Conservation (phyloP, 2,888 invertebrate genomes). For the Halictus quadricinctus region DNA sequence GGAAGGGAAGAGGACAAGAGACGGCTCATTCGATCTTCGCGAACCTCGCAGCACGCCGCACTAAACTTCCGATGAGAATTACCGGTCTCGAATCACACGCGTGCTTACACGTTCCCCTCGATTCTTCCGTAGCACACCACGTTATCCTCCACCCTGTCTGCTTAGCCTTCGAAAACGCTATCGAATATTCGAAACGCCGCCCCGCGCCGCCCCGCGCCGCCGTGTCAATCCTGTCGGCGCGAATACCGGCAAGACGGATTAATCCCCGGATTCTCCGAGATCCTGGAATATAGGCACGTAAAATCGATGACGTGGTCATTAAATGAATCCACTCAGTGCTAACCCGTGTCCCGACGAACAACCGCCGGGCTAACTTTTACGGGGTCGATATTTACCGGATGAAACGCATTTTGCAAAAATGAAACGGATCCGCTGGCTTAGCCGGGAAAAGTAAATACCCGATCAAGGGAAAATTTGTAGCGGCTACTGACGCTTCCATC, state of each 20-base stretch:
- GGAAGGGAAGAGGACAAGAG: slow-evolving; percentile 1
- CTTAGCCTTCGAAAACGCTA: background rate
- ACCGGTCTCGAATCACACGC: background rate
- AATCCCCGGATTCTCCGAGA: slow-evolving; percentile 14
- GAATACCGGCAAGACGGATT: background rate
- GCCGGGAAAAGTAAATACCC: background rate
- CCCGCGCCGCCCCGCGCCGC: too few relatives aligned
- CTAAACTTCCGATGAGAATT: slow-evolving; percentile 37
- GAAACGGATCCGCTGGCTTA: background rate
- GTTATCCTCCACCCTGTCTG: background rate
- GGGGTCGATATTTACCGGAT: background rate
- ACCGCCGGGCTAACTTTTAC: slow-evolving; percentile 17
- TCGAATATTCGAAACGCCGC: background rate
- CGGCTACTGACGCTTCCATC: background rate
- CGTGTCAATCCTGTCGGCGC: too few relatives aligned
- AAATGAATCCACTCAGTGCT: slow-evolving; percentile 8
- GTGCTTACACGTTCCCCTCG: background rate
- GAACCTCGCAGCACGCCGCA: slow-evolving; percentile 36
- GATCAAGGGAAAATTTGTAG: background rate
- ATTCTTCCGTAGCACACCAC: background rate
- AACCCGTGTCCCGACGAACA: background rate
- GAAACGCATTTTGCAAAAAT: background rate
- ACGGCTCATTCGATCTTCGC: slow-evolving; percentile 52
- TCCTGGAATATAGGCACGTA: slow-evolving; percentile 15
- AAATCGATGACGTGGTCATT: slow-evolving; percentile 32